phyloP scores from a whole-genome alignment of 2,797 vertebrate species.

The Melanotaenia parkinsoni region DNA sequence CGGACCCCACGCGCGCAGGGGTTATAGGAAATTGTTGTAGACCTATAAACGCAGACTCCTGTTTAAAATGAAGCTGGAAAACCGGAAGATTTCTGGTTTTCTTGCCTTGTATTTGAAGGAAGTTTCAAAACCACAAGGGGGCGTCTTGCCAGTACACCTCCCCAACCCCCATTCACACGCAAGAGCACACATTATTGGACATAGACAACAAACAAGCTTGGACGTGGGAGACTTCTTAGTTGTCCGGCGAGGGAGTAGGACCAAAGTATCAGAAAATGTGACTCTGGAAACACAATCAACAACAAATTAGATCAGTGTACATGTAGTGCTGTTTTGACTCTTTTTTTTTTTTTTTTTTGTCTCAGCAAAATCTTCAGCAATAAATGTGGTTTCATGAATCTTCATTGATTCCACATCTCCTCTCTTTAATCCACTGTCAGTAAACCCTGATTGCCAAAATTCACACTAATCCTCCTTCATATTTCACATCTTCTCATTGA shows the following conservation, averaged over 20 bases:
- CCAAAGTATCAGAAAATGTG: not conserved
- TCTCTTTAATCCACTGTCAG: slow-evolving; percentile 64
- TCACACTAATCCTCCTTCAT: slow-evolving; percentile 68
- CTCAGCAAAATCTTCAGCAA: slow-evolving; percentile 23
- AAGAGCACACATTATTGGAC: not conserved
- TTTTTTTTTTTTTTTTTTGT: not conserved
- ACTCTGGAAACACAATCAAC: not conserved
- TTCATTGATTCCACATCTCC: slow-evolving; percentile 45
- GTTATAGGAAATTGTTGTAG: not conserved
- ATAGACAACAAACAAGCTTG: not conserved
- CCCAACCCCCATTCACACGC: not conserved
- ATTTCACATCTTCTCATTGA: slow-evolving; percentile 61
- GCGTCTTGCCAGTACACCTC: slow-evolving; percentile 48
- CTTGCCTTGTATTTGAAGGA: slow-evolving; percentile 4
- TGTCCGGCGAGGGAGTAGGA: not conserved
- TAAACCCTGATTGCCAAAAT: slow-evolving; percentile 41
- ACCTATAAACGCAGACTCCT: not conserved
- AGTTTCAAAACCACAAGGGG: slow-evolving; percentile 74
- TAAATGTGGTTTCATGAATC: slow-evolving; percentile 53
- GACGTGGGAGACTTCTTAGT: not conserved
- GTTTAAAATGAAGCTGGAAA: not conserved
- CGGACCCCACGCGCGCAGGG: not conserved
- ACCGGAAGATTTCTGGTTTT: not conserved
- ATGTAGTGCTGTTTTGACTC: not conserved
- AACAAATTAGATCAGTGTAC: not conserved